These are phyloP conservation scores for Tinamus major DNA, from an alignment of 2,797 vertebrate species.

Conservation along the genomic window DNA sequence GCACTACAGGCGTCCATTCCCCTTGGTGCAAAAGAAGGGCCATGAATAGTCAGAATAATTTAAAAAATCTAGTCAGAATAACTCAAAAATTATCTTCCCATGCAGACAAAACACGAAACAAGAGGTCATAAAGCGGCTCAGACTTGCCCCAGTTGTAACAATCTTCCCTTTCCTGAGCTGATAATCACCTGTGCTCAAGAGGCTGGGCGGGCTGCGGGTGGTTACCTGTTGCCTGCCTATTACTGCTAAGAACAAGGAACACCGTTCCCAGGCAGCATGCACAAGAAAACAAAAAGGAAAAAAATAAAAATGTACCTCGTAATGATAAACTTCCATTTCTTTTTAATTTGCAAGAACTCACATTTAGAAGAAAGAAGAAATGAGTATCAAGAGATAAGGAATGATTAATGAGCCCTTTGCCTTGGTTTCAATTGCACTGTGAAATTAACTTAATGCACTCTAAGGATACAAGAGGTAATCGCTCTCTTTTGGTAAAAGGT, in stretches of 20 bases:
- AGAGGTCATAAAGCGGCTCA: conserved; percentile 23
- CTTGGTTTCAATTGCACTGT: conserved; percentile 66
- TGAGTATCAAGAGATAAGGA: conserved; percentile 61
- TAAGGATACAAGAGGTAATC: conserved; percentile 56
- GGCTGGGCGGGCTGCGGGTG: conserved; percentile 91
- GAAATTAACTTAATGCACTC: conserved; percentile 69
- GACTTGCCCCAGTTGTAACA: background rate
- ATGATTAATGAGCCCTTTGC: conserved; percentile 72
- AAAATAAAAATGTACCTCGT: conserved; percentile 83
- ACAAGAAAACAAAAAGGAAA: conserved; percentile 85
- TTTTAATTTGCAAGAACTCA: conserved; percentile 80
- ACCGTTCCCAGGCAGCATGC: conserved; percentile 92
- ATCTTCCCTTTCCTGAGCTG: conserved; percentile 71
- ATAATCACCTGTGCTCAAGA: conserved; percentile 98
- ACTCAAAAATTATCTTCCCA: background rate
- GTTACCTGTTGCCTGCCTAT: conserved; percentile 97
- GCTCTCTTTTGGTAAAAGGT: conserved; percentile 29
- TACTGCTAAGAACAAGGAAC: conserved; percentile 95
- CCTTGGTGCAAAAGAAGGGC: rapidly evolving
- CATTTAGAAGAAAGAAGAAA: conserved; percentile 74
- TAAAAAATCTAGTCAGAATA: background rate
- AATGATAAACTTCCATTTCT: conserved; percentile 65
- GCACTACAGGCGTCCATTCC: background rate
- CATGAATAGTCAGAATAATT: rapidly evolving
- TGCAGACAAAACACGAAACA: background rate